Conservation (phyloP, 2,797 vertebrate genomes). For the Poeciliopsis paucimaculata region DNA sequence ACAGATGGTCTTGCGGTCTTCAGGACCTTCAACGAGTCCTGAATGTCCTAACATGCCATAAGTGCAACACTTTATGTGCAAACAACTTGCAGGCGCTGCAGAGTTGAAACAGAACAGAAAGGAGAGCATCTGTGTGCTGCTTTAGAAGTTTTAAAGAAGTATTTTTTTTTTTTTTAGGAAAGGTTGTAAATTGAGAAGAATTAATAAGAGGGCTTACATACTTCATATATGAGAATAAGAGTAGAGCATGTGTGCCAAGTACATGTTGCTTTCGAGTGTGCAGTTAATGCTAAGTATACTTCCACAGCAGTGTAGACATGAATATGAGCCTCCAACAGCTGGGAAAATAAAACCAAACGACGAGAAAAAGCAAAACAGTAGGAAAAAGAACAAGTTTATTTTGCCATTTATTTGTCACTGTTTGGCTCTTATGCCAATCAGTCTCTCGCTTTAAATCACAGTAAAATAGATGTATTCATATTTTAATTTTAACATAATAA, state of each 20-base stretch:
- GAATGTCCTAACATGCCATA: background rate
- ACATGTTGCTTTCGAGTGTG: background rate
- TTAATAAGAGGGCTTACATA: background rate
- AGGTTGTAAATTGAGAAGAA: background rate
- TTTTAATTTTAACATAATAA: background rate
- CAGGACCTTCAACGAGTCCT: background rate
- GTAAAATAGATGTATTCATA: background rate
- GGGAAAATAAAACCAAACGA: background rate
- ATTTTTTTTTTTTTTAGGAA: background rate
- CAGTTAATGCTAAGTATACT: background rate
- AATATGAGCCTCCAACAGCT: background rate
- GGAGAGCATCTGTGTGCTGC: background rate
- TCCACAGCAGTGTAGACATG: background rate
- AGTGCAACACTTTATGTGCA: conserved; percentile 1
- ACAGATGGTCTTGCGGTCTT: background rate
- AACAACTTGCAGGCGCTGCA: background rate
- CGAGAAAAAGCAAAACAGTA: background rate
- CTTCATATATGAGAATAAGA: background rate
- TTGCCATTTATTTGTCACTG: background rate
- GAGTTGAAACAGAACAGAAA: background rate
- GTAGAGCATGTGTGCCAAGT: background rate
- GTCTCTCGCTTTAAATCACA: background rate
- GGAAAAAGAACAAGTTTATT: background rate
- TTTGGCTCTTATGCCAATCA: background rate
- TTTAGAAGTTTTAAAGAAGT: background rate